Percentiles rank a stretch among this genome's conserved stretches.
These are phyloP conservation scores for Saccostrea echinata DNA, from an alignment of 1,140 invertebrate genomes.

Conservation along the genomic window DNA sequence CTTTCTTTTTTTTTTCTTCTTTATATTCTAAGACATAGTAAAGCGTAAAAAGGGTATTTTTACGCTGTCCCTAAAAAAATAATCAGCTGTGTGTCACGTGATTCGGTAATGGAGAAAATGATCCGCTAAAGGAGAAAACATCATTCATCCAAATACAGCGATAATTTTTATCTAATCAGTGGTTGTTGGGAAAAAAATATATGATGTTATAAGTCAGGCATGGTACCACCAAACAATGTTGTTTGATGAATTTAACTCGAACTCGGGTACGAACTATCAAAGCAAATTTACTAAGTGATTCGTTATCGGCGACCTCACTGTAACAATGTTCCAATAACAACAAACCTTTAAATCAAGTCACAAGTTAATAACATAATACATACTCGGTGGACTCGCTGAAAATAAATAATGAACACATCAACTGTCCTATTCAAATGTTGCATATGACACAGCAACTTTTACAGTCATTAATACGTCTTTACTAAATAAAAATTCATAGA, in stretches of 20 bases:
- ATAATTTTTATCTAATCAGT: not conserved
- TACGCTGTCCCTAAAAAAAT: not conserved
- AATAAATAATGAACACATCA: no score
- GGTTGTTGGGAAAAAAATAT: not conserved
- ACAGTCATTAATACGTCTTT: no score
- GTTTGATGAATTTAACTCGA: not conserved
- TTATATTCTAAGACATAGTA: not conserved
- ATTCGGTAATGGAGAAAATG: slow-evolving; percentile 16
- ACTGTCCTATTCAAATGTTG: no score
- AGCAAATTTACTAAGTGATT: not conserved
- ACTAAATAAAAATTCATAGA: no score
- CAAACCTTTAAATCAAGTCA: no score
- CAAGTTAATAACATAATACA: no score
- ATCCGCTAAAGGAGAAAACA: slow-evolving; percentile 4
- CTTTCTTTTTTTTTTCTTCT: not conserved
- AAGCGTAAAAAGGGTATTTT: not conserved
- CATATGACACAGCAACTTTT: no score
- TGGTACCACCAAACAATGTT: not conserved
- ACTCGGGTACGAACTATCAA: not conserved
- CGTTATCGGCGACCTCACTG: no score
- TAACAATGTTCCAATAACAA: no score
- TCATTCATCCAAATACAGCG: not conserved
- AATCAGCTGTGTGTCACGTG: not conserved
- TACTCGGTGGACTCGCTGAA: no score
- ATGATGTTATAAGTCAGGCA: not conserved